These are phyloP conservation scores for Germaria angustata DNA, from an alignment of 2,888 invertebrate genomes.

Conservation along the genomic window DNA sequence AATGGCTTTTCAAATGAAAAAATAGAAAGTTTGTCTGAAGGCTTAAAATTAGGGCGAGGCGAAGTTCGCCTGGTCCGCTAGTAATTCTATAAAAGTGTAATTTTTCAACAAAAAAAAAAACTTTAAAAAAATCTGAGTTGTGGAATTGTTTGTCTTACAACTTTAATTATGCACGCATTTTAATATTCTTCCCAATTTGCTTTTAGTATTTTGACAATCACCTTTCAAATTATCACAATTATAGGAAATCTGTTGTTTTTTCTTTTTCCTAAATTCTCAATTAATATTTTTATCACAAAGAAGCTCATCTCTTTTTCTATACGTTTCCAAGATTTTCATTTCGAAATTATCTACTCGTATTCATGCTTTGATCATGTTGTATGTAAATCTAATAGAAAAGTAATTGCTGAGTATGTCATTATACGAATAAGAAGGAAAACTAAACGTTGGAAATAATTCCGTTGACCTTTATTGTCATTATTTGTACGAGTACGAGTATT, in stretches of 20 bases:
- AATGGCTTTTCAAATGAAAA: too few relatives aligned
- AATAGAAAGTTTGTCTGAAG: too few relatives aligned
- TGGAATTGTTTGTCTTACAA: not conserved
- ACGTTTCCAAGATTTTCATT: not conserved
- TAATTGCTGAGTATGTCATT: conserved; percentile 27
- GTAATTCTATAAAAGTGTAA: too few relatives aligned
- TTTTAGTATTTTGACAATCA: conserved; percentile 36
- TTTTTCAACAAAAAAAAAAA: too few relatives aligned
- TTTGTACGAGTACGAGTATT: too few relatives aligned
- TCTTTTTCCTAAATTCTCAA: not conserved
- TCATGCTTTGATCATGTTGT: conserved; percentile 15
- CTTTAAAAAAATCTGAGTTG: too few relatives aligned
- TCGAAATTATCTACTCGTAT: not conserved
- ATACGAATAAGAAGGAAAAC: conserved; percentile 10
- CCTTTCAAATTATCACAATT: conserved; percentile 8
- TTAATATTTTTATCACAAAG: not conserved
- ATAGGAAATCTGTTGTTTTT: not conserved
- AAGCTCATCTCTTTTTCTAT: not conserved
- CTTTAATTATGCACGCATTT: not conserved
- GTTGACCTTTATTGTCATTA: conserved; percentile 58
- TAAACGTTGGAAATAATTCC: conserved; percentile 49
- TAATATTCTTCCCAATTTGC: not conserved
- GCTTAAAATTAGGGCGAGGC: too few relatives aligned
- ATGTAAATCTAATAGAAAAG: conserved; percentile 9
- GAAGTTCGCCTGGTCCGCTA: too few relatives aligned